Percentiles rank a stretch among this genome's conserved stretches.
Evolutionary conservation across 2,888 invertebrate genomes (phyloP).

Genomic region (Volucella bombylans): DNA sequence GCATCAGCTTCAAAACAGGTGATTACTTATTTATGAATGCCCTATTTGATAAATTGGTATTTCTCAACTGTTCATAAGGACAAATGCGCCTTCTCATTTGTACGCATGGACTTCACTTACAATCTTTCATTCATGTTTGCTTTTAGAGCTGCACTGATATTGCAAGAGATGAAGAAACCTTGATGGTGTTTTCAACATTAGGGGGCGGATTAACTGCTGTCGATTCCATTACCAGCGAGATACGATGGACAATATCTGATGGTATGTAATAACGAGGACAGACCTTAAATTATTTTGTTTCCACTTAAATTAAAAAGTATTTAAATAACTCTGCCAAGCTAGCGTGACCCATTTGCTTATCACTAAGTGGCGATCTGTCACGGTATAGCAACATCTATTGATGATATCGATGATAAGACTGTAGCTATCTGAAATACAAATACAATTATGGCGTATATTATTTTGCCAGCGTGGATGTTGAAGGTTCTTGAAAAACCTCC

Average conservation of each 20-base stretch:
- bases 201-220: conserved; percentile 96
- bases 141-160: conserved; percentile 86
- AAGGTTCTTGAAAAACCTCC: neutral
- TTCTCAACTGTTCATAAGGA: neutral
- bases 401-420: neutral
- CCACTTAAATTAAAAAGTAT: neutral
- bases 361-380: conserved; percentile 26
- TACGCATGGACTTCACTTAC: neutral
- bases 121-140: neutral
- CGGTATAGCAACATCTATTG: neutral
- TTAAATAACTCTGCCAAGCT: conserved; percentile 2
- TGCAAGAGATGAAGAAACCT: conserved; percentile 88
- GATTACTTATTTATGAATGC: conserved; percentile 59
- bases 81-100: too few relatives aligned
- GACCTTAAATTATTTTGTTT: conserved; percentile 12
- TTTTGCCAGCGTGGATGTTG: conserved; percentile 65
- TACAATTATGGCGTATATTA: conserved; percentile 16
- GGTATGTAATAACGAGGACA: conserved; percentile 84
- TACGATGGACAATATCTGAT: conserved; percentile 95
- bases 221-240: conserved; percentile 91
- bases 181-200: conserved; percentile 94
- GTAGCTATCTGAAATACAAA: neutral
- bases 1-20: conserved; percentile 72
- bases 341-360: conserved; percentile 51
- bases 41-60: neutral